Percentiles rank a stretch among this genome's conserved stretches.
Evolutionary conservation across 2,797 vertebrate species (phyloP).

Genomic region (Acipenser transmontanus): DNA sequence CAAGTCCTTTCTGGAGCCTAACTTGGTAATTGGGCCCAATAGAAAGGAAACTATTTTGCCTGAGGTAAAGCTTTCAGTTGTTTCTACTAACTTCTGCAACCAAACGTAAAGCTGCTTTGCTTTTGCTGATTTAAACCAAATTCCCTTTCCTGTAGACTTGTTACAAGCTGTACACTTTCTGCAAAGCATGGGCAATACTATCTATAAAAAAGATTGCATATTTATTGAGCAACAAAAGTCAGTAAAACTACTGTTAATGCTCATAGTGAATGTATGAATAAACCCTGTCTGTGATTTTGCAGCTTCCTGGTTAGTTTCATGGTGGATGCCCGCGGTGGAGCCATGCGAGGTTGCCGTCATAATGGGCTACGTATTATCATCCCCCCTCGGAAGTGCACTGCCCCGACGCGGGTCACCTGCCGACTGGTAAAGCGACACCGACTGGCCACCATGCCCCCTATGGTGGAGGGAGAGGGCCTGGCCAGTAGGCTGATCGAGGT

Average conservation of each 20-base stretch:
- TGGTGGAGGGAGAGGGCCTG: constrained; percentile 92
- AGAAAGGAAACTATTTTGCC: too few species aligned
- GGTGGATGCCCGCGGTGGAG: constrained; percentile 94
- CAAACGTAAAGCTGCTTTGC: too few species aligned
- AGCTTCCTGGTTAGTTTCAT: constrained; percentile 98
- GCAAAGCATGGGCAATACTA: neutral
- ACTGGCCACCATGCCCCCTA: constrained; percentile 91
- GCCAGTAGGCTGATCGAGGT: constrained; percentile 92
- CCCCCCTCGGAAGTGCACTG: constrained; percentile 88
- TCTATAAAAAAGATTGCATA: neutral
- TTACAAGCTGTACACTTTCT: too few species aligned
- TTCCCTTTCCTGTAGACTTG: too few species aligned
- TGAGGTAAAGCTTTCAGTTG: too few species aligned
- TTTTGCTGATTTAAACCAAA: too few species aligned
- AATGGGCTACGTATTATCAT: constrained; percentile 92
- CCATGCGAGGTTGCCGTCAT: constrained; percentile 93
- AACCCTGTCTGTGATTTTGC: constrained; percentile 26
- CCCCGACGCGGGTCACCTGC: constrained; percentile 90
- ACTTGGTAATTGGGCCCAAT: too few species aligned
- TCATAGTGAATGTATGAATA: neutral
- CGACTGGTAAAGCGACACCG: constrained; percentile 91
- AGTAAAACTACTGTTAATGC: neutral
- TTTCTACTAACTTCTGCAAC: too few species aligned
- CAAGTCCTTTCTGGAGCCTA: too few species aligned
- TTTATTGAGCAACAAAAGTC: neutral